phyloP scores from a whole-genome alignment of 2,888 invertebrate species.

The Orthonevra nobilis region DNA sequence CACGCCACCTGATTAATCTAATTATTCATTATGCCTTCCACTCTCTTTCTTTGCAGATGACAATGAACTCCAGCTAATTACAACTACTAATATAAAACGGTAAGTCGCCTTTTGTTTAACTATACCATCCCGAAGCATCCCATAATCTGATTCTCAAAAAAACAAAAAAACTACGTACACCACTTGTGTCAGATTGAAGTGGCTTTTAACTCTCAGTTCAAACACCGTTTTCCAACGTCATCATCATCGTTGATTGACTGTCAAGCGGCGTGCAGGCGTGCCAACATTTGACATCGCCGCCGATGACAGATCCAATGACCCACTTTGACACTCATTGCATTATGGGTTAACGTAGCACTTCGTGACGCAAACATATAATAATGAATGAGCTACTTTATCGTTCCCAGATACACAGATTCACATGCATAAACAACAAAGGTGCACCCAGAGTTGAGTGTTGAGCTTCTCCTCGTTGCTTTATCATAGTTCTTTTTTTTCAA shows the following conservation, averaged over 20 bases:
- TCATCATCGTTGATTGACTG: constrained; percentile 34
- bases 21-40: constrained; percentile 4
- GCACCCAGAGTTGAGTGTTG: background rate
- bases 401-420: constrained; percentile 29
- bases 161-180: background rate
- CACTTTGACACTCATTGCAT: constrained; percentile 56
- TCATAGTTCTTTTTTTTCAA: background rate
- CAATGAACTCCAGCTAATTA: constrained; percentile 47
- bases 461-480: constrained; percentile 13
- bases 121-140: constrained; percentile 4
- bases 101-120: constrained; percentile 35
- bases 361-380: constrained; percentile 14
- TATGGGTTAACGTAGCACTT: constrained; percentile 61
- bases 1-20: background rate
- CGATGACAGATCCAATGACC: constrained; percentile 62
- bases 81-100: constrained; percentile 51
- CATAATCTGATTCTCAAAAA: constrained; percentile 11
- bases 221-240: constrained; percentile 25
- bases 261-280: constrained; percentile 46
- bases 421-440: constrained; percentile 21
- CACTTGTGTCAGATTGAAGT: background rate
- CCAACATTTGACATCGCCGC: constrained; percentile 35
- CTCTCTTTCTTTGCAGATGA: constrained; percentile 41
- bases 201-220: too few species aligned
- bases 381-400: constrained; percentile 53